These are phyloP conservation scores for Erebia aethiops DNA, from an alignment of 2,888 invertebrate species.

Conservation along the genomic window DNA sequence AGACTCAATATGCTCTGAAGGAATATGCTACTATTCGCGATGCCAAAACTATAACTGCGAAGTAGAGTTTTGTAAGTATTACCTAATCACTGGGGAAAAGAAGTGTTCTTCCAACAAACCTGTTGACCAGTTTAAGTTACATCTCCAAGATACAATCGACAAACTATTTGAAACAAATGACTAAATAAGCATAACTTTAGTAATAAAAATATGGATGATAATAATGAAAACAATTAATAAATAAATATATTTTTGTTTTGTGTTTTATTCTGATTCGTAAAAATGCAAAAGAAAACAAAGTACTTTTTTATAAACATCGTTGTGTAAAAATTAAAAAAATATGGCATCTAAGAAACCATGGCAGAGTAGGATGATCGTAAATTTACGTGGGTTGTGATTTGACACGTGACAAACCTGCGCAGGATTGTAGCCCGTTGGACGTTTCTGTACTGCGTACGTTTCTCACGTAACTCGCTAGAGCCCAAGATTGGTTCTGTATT, in stretches of 20 bases:
- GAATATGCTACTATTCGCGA: constrained; percentile 58
- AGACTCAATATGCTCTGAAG: constrained; percentile 55
- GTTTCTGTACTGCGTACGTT: too few relatives aligned
- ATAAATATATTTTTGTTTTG: constrained; percentile 45
- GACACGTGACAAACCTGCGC: too few relatives aligned
- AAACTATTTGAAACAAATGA: constrained; percentile 23
- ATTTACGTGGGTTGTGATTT: too few relatives aligned
- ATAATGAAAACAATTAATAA: constrained; percentile 50
- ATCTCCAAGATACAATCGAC: constrained; percentile 26
- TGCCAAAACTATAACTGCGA: constrained; percentile 52
- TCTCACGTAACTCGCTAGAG: too few relatives aligned
- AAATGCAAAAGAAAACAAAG: too few relatives aligned
- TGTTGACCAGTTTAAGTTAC: constrained; percentile 36
- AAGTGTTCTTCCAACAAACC: constrained; percentile 49
- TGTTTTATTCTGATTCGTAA: neutral
- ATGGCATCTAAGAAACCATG: too few relatives aligned
- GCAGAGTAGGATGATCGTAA: too few relatives aligned
- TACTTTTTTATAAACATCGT: too few relatives aligned
- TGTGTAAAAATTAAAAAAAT: too few relatives aligned
- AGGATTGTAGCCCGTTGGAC: too few relatives aligned
- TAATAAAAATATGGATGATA: constrained; percentile 48
- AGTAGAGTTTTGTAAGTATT: constrained; percentile 55
- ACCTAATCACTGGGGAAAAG: constrained; percentile 52
- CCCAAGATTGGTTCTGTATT: too few relatives aligned
- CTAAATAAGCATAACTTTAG: constrained; percentile 19